Evolutionary conservation across 92 coral and sea anemone species (phyloP).

Genomic region (Pocillopora grandis): DNA sequence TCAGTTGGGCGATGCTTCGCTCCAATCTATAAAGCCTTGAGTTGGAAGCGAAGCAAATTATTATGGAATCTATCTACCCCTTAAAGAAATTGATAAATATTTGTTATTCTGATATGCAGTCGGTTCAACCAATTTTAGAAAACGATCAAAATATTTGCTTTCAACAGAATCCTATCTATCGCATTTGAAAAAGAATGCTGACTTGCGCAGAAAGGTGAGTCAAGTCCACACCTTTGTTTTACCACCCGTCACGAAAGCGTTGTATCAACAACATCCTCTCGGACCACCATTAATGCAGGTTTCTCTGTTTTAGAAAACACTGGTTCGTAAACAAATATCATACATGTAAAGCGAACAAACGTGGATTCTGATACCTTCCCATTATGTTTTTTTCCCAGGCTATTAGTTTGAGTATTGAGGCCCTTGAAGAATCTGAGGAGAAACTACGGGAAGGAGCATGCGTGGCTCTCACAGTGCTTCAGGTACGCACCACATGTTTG

Average conservation of each 20-base stretch:
- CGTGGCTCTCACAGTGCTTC: slow-evolving; percentile 77
- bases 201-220: slow-evolving; percentile 70
- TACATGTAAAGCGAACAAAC: too few species aligned
- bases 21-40: too few species aligned
- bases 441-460: slow-evolving; percentile 85
- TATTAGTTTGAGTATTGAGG: slow-evolving; percentile 79
- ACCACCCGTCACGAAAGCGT: too few species aligned
- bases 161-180: slow-evolving; percentile 70
- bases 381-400: slow-evolving; percentile 58
- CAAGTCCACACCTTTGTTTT: neutral
- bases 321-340: too few species aligned
- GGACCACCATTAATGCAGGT: too few species aligned
- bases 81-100: too few species aligned
- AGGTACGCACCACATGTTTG: slow-evolving; percentile 46
- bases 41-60: too few species aligned
- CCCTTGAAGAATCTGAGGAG: slow-evolving; percentile 90
- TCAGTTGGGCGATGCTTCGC: too few species aligned
- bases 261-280: too few species aligned
- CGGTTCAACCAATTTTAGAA: neutral
- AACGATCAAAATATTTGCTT: neutral
- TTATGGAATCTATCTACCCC: too few species aligned
- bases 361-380: neutral
- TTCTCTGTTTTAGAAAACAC: neutral
- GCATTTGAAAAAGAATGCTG: slow-evolving; percentile 75
- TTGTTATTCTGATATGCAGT: too few species aligned